phyloP scores from a whole-genome alignment of 92 coral and sea anemone genomes.

The Umimayanthus kanabou region DNA sequence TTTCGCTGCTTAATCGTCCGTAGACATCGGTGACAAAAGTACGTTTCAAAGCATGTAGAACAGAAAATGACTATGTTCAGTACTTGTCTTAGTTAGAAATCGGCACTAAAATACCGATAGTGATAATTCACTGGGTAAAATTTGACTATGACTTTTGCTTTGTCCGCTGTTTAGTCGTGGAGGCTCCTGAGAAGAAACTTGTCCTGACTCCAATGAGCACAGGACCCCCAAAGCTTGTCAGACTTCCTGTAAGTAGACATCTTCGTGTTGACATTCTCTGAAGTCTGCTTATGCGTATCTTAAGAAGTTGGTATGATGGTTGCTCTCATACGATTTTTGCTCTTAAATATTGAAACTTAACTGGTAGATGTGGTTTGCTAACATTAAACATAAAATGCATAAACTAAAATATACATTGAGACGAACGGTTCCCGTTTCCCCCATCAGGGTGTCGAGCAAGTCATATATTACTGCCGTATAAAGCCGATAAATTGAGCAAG shows the following conservation, averaged over 20 bases:
- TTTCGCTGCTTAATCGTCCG: no score
- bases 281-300: background rate
- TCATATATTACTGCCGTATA: no score
- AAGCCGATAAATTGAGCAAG: no score
- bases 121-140: background rate
- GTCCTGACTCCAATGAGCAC: slow-evolving; percentile 44
- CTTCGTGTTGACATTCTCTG: background rate
- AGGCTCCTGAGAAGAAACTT: slow-evolving; percentile 21
- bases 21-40: no score
- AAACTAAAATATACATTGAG: background rate
- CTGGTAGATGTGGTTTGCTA: background rate
- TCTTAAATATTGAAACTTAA: background rate
- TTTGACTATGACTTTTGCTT: background rate
- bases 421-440: background rate
- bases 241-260: slow-evolving; percentile 26
- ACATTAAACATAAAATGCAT: background rate
- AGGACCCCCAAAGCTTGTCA: slow-evolving; percentile 33
- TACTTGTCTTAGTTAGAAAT: background rate
- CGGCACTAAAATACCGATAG: background rate
- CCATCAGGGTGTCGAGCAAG: no score
- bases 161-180: slow-evolving; percentile 1
- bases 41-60: no score
- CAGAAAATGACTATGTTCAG: no score
- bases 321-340: background rate
- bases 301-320: background rate